phyloP scores from a whole-genome alignment of 2,113 vertebrate genomes.

The Leuciscus idus region DNA sequence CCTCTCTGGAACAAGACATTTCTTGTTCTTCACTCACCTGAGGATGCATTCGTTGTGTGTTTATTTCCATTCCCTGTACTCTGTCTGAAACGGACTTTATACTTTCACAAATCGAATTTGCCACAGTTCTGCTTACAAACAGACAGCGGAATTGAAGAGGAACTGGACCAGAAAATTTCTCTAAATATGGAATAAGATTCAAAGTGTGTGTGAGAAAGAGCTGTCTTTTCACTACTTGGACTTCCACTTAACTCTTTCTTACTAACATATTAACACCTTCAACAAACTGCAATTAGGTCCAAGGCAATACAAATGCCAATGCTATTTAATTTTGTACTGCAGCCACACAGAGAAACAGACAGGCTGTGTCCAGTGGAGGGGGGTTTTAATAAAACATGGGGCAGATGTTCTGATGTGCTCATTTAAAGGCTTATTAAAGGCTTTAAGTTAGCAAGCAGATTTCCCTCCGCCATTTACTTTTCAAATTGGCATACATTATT shows the following conservation, averaged over 20 bases:
- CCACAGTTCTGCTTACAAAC: constrained; percentile 28
- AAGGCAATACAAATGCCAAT: constrained; percentile 7
- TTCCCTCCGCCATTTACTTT: background rate
- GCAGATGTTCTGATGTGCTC: background rate
- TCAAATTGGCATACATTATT: background rate
- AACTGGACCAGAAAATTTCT: constrained; percentile 41
- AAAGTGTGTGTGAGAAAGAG: background rate
- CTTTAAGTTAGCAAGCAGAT: background rate
- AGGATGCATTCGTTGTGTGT: constrained; percentile 9
- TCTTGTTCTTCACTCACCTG: constrained; percentile 21
- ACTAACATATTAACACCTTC: constrained; percentile 53
- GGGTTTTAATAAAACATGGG: background rate
- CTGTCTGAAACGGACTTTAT: background rate
- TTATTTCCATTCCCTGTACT: background rate
- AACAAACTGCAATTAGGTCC: constrained; percentile 35
- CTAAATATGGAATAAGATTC: constrained; percentile 38
- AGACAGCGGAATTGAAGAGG: constrained; percentile 28
- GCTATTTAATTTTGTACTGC: background rate
- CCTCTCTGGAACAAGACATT: background rate
- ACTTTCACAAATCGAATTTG: constrained; percentile 30
- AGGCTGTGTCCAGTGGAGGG: background rate
- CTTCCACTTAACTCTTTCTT: constrained; percentile 10
- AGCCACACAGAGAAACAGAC: background rate
- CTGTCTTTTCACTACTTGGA: background rate
- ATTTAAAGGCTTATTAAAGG: constrained; percentile 7